These are phyloP conservation scores for Gallinago stenura DNA, from an alignment of 2,797 vertebrate species.

Conservation along the genomic window DNA sequence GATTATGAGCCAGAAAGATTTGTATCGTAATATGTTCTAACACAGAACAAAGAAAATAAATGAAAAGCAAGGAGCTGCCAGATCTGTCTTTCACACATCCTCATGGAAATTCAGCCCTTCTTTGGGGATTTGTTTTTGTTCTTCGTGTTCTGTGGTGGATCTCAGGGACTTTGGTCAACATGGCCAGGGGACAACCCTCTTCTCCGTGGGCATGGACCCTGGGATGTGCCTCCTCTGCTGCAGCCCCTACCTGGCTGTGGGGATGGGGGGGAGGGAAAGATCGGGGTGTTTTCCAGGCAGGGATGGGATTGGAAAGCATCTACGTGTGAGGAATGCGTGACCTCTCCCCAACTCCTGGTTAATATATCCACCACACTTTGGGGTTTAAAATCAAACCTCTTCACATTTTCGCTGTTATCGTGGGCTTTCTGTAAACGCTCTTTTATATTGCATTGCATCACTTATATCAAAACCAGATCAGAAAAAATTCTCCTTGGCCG, in stretches of 20 bases:
- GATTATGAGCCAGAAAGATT: not conserved
- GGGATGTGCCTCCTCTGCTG: fast-evolving
- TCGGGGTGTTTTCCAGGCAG: not conserved
- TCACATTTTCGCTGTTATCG: not conserved
- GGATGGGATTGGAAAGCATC: not conserved
- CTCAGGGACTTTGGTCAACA: not conserved
- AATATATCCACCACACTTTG: not conserved
- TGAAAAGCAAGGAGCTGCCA: not conserved
- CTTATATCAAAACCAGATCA: conserved; percentile 67
- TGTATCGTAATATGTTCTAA: not conserved
- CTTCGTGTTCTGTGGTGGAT: fast-evolving
- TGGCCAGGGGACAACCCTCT: not conserved
- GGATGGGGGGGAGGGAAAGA: not conserved
- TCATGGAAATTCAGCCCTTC: not conserved
- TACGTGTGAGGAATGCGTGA: not conserved
- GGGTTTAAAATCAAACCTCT: conserved; percentile 50
- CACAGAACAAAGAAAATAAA: conserved; percentile 15
- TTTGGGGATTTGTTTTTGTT: not conserved
- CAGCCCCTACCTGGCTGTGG: not conserved
- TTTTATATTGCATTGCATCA: conserved; percentile 36
- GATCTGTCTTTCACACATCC: not conserved
- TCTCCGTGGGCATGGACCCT: fast-evolving
- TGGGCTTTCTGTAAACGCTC: not conserved
- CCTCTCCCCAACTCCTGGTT: not conserved
- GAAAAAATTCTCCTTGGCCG: not conserved